A percentile compares a stretch with the other conserved stretches of the same genome.
Conservation (phyloP, 2,797 vertebrate genomes). For the Schizothorax lantsangensis region DNA sequence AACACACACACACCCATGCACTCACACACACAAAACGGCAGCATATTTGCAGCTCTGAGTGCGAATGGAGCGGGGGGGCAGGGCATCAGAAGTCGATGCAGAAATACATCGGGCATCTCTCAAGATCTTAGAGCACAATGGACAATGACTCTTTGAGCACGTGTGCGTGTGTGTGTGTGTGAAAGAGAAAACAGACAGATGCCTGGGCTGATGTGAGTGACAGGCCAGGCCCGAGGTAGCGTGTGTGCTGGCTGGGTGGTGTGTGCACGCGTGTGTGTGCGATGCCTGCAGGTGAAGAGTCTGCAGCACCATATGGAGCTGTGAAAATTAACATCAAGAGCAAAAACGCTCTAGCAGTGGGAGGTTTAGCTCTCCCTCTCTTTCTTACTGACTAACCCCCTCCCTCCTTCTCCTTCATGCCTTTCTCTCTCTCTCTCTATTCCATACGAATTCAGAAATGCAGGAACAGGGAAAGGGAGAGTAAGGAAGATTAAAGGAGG, state of each 20-base stretch:
- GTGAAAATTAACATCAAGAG: slow-evolving; percentile 97
- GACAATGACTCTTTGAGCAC: slow-evolving; percentile 17
- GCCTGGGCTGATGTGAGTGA: slow-evolving; percentile 94
- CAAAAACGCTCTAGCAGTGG: slow-evolving; percentile 86
- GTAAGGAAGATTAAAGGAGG: slow-evolving; percentile 64
- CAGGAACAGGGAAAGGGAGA: slow-evolving; percentile 66
- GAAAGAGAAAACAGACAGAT: slow-evolving; percentile 87
- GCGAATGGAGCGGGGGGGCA: slow-evolving; percentile 64
- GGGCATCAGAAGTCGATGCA: slow-evolving; percentile 44
- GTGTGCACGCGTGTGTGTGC: slow-evolving; percentile 62
- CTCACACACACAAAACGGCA: slow-evolving; percentile 30
- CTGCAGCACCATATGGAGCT: slow-evolving; percentile 98
- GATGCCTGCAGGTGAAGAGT: slow-evolving; percentile 98
- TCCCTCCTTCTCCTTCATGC: slow-evolving; percentile 61
- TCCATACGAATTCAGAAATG: slow-evolving; percentile 82
- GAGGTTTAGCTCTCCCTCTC: slow-evolving; percentile 68
- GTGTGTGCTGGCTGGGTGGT: slow-evolving; percentile 79
- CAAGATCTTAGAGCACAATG: slow-evolving; percentile 21
- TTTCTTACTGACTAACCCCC: slow-evolving; percentile 37
- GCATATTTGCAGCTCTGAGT: slow-evolving; percentile 13
- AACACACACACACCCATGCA: slow-evolving; percentile 27
- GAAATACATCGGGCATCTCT: slow-evolving; percentile 19
- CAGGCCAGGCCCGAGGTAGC: slow-evolving; percentile 94
- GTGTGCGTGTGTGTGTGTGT: background rate
- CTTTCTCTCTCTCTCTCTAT: slow-evolving; percentile 39